These are phyloP conservation scores for Anhinga rufa DNA, from an alignment of 2,113 vertebrate species.

Conservation along the genomic window DNA sequence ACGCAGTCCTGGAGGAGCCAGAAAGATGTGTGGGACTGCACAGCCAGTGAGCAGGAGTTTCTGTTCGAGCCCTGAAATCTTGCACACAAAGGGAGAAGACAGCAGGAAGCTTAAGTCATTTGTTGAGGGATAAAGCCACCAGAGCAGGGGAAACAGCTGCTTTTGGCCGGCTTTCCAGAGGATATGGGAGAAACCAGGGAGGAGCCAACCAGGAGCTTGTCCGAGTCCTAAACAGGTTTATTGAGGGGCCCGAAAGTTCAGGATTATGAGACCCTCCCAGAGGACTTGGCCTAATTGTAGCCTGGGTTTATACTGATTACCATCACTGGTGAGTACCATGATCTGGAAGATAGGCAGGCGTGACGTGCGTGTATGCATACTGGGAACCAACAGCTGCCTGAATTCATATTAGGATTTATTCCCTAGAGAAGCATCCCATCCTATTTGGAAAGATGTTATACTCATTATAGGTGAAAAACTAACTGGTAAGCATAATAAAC, in stretches of 20 bases:
- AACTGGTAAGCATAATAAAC: neutral
- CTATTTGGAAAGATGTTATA: neutral
- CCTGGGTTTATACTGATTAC: neutral
- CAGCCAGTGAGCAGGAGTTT: neutral
- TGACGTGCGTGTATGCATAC: neutral
- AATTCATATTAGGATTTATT: neutral
- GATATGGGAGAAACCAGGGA: neutral
- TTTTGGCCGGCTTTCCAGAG: neutral
- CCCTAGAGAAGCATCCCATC: neutral
- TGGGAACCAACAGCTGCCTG: neutral
- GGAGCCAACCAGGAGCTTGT: neutral
- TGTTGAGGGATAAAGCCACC: neutral
- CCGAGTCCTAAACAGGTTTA: neutral
- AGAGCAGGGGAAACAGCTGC: neutral
- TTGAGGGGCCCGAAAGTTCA: neutral
- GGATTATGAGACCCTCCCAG: neutral
- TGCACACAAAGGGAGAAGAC: neutral
- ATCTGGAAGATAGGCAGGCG: neutral
- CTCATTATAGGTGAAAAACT: neutral
- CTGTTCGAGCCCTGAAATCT: neutral
- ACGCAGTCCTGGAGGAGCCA: neutral
- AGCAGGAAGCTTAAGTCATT: neutral
- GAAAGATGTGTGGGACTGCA: neutral
- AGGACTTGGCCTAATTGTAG: neutral
- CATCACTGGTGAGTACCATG: neutral